These are phyloP conservation scores for Zaprionus bogoriensis DNA, from an alignment of 2,888 invertebrate genomes.

Conservation along the genomic window DNA sequence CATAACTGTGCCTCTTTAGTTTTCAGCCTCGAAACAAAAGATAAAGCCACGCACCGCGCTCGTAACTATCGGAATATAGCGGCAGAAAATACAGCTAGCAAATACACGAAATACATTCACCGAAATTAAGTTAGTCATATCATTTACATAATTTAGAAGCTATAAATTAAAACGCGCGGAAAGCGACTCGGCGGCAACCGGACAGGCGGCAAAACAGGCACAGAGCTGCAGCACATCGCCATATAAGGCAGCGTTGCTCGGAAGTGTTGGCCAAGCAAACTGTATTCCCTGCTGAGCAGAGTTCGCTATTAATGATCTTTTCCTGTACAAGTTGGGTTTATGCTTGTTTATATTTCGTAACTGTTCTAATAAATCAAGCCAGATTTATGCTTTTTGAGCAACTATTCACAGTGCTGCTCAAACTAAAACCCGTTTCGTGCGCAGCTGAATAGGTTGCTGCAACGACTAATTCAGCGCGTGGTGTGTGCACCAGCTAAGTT, in stretches of 20 bases:
- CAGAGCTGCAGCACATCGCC: slow-evolving; percentile 38
- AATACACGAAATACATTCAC: slow-evolving; percentile 61
- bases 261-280: slow-evolving; percentile 5
- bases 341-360: no score
- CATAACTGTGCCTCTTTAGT: slow-evolving; percentile 41
- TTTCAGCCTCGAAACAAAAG: slow-evolving; percentile 32
- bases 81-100: slow-evolving; percentile 16
- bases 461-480: no score
- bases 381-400: no score
- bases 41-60: slow-evolving; percentile 35
- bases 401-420: no score
- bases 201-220: slow-evolving; percentile 22
- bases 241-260: slow-evolving; percentile 19
- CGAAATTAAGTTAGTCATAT: slow-evolving; percentile 64
- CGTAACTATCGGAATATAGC: slow-evolving; percentile 22
- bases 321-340: no score
- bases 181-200: slow-evolving; percentile 21
- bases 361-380: no score
- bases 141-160: slow-evolving; percentile 73
- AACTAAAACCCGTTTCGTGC: no score
- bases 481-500: no score
- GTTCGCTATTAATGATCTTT: no score
- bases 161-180: slow-evolving; percentile 66
- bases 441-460: no score
- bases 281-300: no score